These are phyloP conservation scores for Mormoops blainvillei DNA, from an alignment of 2,113 vertebrate genomes.

Conservation along the genomic window DNA sequence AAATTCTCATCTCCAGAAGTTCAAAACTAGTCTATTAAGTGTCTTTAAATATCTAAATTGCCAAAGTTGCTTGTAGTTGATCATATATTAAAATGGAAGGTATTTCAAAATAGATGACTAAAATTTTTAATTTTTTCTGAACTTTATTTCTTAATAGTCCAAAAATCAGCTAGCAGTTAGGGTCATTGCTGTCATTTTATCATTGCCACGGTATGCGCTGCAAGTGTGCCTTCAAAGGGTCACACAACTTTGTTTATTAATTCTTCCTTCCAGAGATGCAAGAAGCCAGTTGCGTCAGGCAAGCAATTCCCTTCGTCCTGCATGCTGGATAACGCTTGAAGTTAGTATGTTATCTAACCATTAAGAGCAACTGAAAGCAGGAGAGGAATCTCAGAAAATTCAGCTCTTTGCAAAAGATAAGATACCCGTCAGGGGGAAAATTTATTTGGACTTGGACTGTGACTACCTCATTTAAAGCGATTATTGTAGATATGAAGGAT, in stretches of 20 bases:
- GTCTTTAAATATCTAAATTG: not conserved
- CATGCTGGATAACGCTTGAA: not conserved
- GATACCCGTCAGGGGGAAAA: not conserved
- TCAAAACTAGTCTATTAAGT: not conserved
- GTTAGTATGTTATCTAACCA: not conserved
- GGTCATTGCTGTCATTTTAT: not conserved
- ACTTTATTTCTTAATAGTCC: not conserved
- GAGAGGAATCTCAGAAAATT: slow-evolving; percentile 12
- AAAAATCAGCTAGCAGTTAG: not conserved
- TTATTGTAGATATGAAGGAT: not conserved
- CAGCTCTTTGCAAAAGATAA: slow-evolving; percentile 36
- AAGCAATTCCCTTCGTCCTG: not conserved
- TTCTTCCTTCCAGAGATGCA: slow-evolving; percentile 7
- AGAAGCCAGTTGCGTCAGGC: not conserved
- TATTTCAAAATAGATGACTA: not conserved
- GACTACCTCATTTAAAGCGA: not conserved
- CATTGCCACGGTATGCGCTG: not conserved
- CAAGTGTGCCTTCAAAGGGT: not conserved
- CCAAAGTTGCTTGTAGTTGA: not conserved
- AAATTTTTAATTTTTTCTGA: not conserved
- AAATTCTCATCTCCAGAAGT: not conserved
- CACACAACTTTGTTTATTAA: slow-evolving; percentile 40
- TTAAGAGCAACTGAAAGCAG: not conserved
- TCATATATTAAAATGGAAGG: not conserved
- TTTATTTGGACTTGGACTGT: slow-evolving; percentile 11